Percentiles rank a stretch among this genome's conserved stretches.
phyloP scores from a whole-genome alignment of 2,888 invertebrate species.

The Dilophus febrilis region DNA sequence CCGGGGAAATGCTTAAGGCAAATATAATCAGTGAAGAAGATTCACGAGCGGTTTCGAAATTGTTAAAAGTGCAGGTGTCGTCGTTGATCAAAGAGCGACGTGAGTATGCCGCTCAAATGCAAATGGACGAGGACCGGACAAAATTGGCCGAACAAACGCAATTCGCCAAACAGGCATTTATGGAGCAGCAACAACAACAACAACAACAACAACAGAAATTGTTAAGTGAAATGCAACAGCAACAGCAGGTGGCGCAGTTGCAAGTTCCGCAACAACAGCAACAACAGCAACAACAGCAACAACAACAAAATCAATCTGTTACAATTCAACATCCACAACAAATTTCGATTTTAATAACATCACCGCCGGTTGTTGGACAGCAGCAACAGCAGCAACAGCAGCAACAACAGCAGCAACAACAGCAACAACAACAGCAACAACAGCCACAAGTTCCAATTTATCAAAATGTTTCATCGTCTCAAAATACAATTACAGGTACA shows the following conservation, averaged over 20 bases:
- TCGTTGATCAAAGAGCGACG: conserved; percentile 36
- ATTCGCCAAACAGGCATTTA: conserved; percentile 34
- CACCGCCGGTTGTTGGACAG: background rate
- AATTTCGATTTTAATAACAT: background rate
- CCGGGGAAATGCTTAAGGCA: conserved; percentile 87
- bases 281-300: conserved; percentile 11
- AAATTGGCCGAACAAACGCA: conserved; percentile 32
- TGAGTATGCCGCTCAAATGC: conserved; percentile 42
- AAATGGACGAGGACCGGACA: conserved; percentile 28
- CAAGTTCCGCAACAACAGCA: conserved; percentile 17
- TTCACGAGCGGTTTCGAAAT: conserved; percentile 73
- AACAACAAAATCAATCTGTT: conserved; percentile 16
- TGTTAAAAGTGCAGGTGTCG: conserved; percentile 64
- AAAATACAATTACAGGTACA: conserved; percentile 14
- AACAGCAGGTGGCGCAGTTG: conserved; percentile 17
- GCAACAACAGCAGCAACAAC: conserved; percentile 18
- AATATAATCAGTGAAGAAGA: conserved; percentile 93
- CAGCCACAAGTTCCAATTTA: background rate
- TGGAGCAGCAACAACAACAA: conserved; percentile 25
- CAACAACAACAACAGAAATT: conserved; percentile 20
- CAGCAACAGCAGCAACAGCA: conserved; percentile 19
- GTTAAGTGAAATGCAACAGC: background rate
- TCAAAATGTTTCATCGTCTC: conserved; percentile 28
- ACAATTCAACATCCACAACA: background rate
- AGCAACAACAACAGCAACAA: conserved; percentile 17